Conservation (phyloP, 2,113 vertebrate genomes). For the Gnathonemus longibarbis region DNA sequence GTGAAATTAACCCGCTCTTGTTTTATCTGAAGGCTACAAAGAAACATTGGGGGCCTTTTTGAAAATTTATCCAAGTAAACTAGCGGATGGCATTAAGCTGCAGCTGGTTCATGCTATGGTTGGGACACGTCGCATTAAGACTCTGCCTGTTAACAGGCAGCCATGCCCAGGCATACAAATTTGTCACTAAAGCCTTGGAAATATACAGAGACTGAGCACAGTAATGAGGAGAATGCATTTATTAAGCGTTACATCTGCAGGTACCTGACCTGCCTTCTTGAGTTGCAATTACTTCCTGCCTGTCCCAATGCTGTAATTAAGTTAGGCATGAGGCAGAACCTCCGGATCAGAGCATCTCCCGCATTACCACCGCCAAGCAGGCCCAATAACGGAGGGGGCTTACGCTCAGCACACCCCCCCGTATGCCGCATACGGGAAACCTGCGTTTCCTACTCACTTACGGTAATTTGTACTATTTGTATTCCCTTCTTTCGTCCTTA, state of each 20-base stretch:
- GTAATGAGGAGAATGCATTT: conserved; percentile 36
- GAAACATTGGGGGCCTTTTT: not conserved
- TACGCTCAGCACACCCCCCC: conserved; percentile 24
- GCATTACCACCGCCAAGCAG: conserved; percentile 39
- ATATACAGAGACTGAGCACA: not conserved
- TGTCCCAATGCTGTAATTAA: conserved; percentile 41
- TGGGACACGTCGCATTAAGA: not conserved
- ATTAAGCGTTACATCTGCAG: conserved; percentile 34
- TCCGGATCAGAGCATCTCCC: conserved; percentile 31
- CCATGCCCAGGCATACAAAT: conserved; percentile 6
- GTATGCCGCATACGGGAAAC: conserved; percentile 3
- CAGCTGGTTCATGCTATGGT: not conserved
- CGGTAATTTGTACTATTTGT: not conserved
- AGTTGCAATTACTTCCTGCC: conserved; percentile 41
- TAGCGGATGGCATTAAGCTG: not conserved
- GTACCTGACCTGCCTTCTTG: conserved; percentile 32
- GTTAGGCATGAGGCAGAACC: conserved; percentile 35
- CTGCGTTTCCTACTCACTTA: not conserved
- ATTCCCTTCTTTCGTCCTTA: not conserved
- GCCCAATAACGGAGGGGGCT: conserved; percentile 30
- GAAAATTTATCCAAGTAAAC: not conserved
- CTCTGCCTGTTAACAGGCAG: not conserved
- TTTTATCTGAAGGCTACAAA: not conserved
- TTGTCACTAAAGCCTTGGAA: conserved; percentile 8
- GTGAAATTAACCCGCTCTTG: not conserved